phyloP scores from a whole-genome alignment of 2,113 vertebrate genomes.

The Myotis yumanensis region DNA sequence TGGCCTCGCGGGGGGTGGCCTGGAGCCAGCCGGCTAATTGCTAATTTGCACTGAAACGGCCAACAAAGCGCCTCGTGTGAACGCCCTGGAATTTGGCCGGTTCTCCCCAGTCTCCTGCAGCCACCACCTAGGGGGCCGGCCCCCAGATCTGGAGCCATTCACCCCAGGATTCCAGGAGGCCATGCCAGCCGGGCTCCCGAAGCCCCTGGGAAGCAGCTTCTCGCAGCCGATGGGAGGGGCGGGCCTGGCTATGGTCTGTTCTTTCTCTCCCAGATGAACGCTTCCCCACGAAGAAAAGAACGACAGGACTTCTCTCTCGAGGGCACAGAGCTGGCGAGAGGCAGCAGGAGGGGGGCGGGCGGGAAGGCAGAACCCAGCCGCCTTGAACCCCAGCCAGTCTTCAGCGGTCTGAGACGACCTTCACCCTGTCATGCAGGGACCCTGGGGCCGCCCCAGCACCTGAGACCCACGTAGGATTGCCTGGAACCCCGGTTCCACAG shows the following conservation, averaged over 20 bases:
- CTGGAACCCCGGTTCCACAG: accelerated
- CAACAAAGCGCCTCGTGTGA: conserved; percentile 52
- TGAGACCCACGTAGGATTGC: neutral
- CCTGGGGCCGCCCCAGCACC: accelerated
- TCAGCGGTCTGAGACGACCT: no score
- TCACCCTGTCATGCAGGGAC: accelerated
- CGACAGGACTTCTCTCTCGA: neutral
- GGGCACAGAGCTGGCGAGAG: neutral
- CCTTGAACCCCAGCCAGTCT: accelerated
- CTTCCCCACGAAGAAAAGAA: neutral
- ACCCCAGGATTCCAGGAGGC: conserved; percentile 31
- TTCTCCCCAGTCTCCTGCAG: conserved; percentile 23
- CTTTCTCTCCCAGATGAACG: neutral
- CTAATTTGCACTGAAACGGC: conserved; percentile 70
- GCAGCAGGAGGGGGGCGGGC: neutral
- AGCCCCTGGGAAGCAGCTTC: neutral
- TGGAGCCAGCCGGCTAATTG: conserved; percentile 70
- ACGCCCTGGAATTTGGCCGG: conserved; percentile 35
- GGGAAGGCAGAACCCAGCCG: accelerated
- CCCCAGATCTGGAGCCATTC: conserved; percentile 33
- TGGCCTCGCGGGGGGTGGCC: conserved; percentile 64
- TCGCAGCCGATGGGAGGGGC: neutral
- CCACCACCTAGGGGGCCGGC: neutral
- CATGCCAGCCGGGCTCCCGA: neutral
- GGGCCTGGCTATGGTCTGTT: neutral